phyloP scores from a whole-genome alignment of 2,113 vertebrate genomes.

The Callopanchax toddi region DNA sequence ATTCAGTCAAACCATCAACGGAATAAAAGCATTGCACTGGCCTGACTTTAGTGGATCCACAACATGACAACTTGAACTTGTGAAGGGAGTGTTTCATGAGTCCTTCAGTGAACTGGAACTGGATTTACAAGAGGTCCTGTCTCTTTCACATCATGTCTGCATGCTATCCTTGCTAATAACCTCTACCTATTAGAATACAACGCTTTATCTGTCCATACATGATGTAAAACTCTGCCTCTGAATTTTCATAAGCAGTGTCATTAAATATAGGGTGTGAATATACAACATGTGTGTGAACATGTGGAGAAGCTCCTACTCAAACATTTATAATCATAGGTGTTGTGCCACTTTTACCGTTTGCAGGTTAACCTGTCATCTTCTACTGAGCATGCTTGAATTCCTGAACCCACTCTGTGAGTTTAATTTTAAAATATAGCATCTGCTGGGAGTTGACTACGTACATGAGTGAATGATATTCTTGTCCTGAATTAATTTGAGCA shows the following conservation, averaged over 20 bases:
- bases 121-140: not conserved
- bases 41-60: constrained; percentile 29
- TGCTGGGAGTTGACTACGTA: not conserved
- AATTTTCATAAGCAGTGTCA: not conserved
- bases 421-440: constrained; percentile 2
- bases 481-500: too few relatives aligned
- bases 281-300: not conserved
- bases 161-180: constrained; percentile 9
- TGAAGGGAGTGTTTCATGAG: constrained; percentile 19
- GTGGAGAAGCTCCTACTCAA: constrained; percentile 3
- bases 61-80: not conserved
- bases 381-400: constrained; percentile 23
- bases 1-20: constrained; percentile 20
- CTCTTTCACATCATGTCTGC: not conserved
- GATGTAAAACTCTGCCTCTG: not conserved
- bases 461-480: not conserved
- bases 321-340: constrained; percentile 19
- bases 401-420: constrained; percentile 9
- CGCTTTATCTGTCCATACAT: not conserved
- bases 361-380: constrained; percentile 28
- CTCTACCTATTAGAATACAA: not conserved
- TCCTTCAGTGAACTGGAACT: constrained; percentile 32
- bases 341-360: constrained; percentile 34
- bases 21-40: constrained; percentile 20
- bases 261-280: not conserved